These are phyloP conservation scores for Ylistrum balloti DNA, from an alignment of 1,140 invertebrate genomes.

Conservation along the genomic window DNA sequence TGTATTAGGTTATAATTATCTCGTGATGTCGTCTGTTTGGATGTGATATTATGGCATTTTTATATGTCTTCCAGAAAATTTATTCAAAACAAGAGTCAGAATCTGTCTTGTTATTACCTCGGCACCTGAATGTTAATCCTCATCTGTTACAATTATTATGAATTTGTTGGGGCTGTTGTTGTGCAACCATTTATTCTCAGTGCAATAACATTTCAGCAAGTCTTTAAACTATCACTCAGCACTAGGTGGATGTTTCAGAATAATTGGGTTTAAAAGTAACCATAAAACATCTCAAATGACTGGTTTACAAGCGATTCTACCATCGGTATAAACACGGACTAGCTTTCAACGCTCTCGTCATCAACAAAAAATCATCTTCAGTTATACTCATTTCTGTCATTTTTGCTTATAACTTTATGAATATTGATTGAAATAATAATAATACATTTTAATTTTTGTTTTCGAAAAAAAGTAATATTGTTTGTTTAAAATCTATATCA, in stretches of 20 bases:
- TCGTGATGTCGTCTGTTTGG: too few species aligned
- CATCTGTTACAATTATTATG: neutral
- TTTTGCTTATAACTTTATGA: neutral
- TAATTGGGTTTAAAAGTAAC: slow-evolving; percentile 20
- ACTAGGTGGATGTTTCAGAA: neutral
- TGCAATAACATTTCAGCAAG: neutral
- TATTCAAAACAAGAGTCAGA: too few species aligned
- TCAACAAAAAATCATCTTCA: neutral
- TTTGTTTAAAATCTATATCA: neutral
- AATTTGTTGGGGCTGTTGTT: neutral
- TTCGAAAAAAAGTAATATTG: neutral
- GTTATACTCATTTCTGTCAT: neutral
- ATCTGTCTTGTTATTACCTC: too few species aligned
- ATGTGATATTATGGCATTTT: too few species aligned
- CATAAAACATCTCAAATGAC: slow-evolving; percentile 13
- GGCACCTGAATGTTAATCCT: neutral
- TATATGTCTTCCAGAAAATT: too few species aligned
- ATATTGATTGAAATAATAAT: neutral
- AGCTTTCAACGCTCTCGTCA: neutral
- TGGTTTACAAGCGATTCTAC: neutral
- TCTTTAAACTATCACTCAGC: neutral
- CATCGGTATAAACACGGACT: neutral
- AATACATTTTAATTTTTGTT: neutral
- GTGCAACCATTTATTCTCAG: neutral
- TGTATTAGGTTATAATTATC: neutral